Conservation (phyloP, 2,113 vertebrate species). For the Thinocorus orbignyianus region DNA sequence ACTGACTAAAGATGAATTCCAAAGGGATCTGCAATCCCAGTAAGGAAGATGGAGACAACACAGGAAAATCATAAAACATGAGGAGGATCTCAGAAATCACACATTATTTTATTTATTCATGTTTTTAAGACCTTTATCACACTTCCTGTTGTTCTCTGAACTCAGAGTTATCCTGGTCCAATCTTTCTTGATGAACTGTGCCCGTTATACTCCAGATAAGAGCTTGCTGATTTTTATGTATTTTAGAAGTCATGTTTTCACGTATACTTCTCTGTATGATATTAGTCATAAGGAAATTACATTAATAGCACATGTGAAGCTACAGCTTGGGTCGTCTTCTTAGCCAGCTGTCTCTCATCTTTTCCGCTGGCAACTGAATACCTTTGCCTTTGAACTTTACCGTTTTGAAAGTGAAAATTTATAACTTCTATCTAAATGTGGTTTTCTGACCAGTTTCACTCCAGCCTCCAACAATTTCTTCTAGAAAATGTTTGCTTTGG, state of each 20-base stretch:
- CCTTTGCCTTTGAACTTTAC: not conserved
- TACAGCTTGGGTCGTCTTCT: not conserved
- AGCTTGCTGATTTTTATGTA: not conserved
- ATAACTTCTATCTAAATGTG: not conserved
- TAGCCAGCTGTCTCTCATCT: not conserved
- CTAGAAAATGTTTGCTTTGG: not conserved
- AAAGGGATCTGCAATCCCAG: not conserved
- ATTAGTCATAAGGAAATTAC: not conserved
- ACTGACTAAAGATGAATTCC: not conserved
- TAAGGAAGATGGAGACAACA: not conserved
- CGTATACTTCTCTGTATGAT: not conserved
- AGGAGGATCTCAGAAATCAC: not conserved
- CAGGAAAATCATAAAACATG: not conserved
- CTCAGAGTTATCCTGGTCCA: not conserved
- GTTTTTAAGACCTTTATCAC: not conserved
- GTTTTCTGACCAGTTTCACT: not conserved
- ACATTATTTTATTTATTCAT: not conserved
- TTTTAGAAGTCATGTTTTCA: not conserved
- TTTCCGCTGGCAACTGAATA: not conserved
- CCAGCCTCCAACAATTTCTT: not conserved
- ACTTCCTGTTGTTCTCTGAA: not conserved
- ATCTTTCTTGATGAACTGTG: not conserved
- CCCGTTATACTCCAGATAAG: not conserved
- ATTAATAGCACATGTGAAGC: not conserved
- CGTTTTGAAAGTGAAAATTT: not conserved